Conservation (phyloP, 2,888 invertebrate genomes). For the Oxystoma pomonae region DNA sequence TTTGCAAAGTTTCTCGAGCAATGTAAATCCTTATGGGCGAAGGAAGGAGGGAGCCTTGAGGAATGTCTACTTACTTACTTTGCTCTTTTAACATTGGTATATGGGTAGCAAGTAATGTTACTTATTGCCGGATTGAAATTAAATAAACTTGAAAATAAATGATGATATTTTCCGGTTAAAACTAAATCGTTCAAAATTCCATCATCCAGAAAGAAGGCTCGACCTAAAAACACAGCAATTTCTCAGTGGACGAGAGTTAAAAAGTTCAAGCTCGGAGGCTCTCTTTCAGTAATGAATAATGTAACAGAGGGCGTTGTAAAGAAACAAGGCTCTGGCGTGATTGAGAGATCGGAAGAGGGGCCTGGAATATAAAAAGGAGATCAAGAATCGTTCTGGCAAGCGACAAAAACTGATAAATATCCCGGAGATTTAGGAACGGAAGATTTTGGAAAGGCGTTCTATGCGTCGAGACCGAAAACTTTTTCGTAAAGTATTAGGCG, state of each 20-base stretch:
- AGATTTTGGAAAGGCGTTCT: not conserved
- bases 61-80: no score
- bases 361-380: constrained; percentile 50
- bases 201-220: not conserved
- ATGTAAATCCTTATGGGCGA: no score
- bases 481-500: constrained; percentile 26
- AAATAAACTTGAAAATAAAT: no score
- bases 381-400: constrained; percentile 49
- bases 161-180: no score
- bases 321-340: constrained; percentile 48
- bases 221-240: not conserved
- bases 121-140: no score
- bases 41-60: no score
- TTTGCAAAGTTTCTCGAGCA: no score
- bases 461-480: constrained; percentile 18
- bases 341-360: constrained; percentile 49
- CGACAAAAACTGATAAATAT: constrained; percentile 50
- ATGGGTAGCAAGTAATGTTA: no score
- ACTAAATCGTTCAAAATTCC: not conserved
- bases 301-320: constrained; percentile 48
- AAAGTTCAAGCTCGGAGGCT: not conserved
- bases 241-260: not conserved
- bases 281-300: constrained; percentile 45
- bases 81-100: no score
- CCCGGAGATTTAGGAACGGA: constrained; percentile 41